These are phyloP conservation scores for Apis laboriosa DNA, from an alignment of 1,140 invertebrate genomes.

Conservation along the genomic window DNA sequence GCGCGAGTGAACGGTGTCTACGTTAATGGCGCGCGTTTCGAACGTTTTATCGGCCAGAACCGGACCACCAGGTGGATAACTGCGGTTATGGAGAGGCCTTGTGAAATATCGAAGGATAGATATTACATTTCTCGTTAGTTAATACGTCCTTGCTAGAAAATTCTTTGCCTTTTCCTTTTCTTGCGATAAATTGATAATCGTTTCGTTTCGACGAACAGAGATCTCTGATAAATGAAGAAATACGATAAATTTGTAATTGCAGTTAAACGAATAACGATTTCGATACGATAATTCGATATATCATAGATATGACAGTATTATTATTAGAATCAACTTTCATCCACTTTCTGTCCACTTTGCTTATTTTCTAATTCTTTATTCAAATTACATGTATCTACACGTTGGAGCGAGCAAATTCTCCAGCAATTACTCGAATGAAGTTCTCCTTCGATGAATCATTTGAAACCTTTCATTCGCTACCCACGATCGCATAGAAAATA, in stretches of 20 bases:
- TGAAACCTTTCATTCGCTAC: background rate
- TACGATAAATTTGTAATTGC: too few species aligned
- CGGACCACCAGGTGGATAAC: background rate
- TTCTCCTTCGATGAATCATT: conserved; percentile 4
- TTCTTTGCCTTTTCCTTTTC: too few species aligned
- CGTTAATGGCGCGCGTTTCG: conserved; percentile 30
- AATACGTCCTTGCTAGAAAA: too few species aligned
- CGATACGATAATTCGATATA: too few species aligned
- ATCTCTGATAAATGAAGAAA: too few species aligned
- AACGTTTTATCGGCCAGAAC: background rate
- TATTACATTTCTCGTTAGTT: too few species aligned
- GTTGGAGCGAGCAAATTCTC: background rate
- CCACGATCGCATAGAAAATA: background rate
- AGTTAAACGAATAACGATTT: too few species aligned
- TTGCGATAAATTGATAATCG: too few species aligned
- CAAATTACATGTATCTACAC: background rate
- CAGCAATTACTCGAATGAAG: conserved; percentile 21
- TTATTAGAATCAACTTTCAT: background rate
- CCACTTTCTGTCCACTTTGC: background rate
- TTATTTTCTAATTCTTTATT: background rate
- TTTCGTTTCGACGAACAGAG: too few species aligned
- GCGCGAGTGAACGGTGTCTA: conserved; percentile 55
- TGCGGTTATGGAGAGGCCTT: background rate
- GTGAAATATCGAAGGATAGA: too few species aligned
- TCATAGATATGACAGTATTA: too few species aligned